Evolutionary conservation across 1,140 invertebrate species (phyloP), one percentile per base, ranked within the genome.

Genomic region (Calosoma granatense): DNA sequence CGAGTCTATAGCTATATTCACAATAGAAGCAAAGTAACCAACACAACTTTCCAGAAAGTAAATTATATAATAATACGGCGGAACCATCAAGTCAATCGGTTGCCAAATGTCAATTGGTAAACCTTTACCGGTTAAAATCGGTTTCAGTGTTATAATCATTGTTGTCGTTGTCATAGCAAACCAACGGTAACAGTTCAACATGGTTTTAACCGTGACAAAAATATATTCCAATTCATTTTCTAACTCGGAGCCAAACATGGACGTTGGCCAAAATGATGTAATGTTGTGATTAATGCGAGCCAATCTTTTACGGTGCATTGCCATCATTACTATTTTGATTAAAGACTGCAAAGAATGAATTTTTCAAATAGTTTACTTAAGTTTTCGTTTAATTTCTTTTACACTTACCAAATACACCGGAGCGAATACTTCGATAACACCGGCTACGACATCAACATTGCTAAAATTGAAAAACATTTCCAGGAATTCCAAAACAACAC

Each of bases 101-200:
- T 47, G 41, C 41, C 41, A 47, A 47, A 47, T 47, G 17, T 47
- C 41, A 47, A 47, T 47, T 4, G 41, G 41, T 11, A 47, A 47
- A 47, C 41, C 41, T 11, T 47, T 3, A 4, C 15, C 3, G 15
- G 6, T 47, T 11, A 47, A 47, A 9, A 47, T 17, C 17, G 41
- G 41, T 47, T 47, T 47, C 15, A 47, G 15, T 47, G 41, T 12
- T 4, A 47, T 47, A 11, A 47, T 47, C 15, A 47, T 11, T 47
- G 41, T 47, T 17, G 41, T 47, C 15, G 41, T 47, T 9, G 17
- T 47, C 4, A 47, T 17, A 9, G 41, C 41, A 9, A 6, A 3
- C 41, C 41, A 47, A 12, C 41, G 6, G 15, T 47, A 17, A 11
- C 6, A 3, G 6, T 47, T 9, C 4, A 47, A 17, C 15, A 47